Evolutionary conservation across 2,888 invertebrate species (phyloP).

Genomic region (Villa cingulata): DNA sequence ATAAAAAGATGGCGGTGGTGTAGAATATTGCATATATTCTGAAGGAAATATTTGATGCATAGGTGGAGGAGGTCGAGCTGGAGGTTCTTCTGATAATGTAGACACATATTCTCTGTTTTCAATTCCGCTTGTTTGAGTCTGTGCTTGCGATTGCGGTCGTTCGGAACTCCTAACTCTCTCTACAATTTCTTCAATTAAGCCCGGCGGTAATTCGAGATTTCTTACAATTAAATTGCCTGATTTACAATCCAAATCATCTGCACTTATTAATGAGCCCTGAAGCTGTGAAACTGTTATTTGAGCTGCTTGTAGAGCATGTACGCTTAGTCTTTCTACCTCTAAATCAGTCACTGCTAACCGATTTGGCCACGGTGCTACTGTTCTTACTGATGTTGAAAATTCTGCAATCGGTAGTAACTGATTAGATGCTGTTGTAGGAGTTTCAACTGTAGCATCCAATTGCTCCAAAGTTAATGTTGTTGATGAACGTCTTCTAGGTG

Average conservation of each 20-base stretch:
- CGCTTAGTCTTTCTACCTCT: constrained; percentile 64
- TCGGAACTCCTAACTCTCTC: constrained; percentile 34
- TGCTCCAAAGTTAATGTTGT: constrained; percentile 7
- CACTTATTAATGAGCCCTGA: constrained; percentile 57
- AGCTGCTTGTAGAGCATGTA: constrained; percentile 63
- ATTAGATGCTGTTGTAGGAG: background rate
- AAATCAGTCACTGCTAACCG: constrained; percentile 57
- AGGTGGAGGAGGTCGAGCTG: constrained; percentile 41
- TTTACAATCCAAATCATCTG: constrained; percentile 57
- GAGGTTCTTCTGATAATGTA: constrained; percentile 27
- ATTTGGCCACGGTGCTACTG: constrained; percentile 12
- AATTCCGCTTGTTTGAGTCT: constrained; percentile 27
- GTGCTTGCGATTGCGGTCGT: constrained; percentile 26
- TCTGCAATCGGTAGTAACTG: constrained; percentile 2
- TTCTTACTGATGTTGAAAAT: constrained; percentile 5
- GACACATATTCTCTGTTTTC: background rate
- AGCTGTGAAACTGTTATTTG: constrained; percentile 70
- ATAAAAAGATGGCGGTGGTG: constrained; percentile 39
- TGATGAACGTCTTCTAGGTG: constrained; percentile 25
- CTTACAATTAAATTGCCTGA: constrained; percentile 52
- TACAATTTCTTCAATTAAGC: constrained; percentile 53
- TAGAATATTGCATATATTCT: constrained; percentile 41
- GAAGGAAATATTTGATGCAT: constrained; percentile 34
- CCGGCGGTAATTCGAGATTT: constrained; percentile 53
- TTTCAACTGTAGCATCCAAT: background rate